A percentile compares a stretch with the other conserved stretches of the same genome.
Conservation (phyloP, 2,888 invertebrate species). For the Dinocampus coccinellae region DNA sequence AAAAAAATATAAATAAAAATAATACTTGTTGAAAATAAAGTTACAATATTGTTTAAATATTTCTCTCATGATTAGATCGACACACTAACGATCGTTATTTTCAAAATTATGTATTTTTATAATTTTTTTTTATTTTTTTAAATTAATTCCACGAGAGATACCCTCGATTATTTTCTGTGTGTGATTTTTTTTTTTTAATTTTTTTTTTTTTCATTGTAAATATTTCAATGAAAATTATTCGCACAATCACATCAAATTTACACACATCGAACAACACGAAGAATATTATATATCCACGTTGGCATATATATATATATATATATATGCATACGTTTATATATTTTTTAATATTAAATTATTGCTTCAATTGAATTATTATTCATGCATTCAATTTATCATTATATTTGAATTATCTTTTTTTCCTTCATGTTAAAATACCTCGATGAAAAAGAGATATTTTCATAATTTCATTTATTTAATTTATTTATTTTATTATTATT, state of each 20-base stretch:
- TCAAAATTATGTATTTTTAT: not conserved
- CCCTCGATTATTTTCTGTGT: not conserved
- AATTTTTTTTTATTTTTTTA: not conserved
- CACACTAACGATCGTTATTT: not conserved
- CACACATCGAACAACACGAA: not conserved
- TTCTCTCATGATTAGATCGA: not conserved
- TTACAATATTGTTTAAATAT: not conserved
- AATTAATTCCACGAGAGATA: not conserved
- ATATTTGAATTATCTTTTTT: no score
- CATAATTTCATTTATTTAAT: constrained; percentile 34
- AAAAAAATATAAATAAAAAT: not conserved
- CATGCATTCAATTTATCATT: no score
- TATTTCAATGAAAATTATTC: not conserved
- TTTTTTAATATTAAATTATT: constrained; percentile 18
- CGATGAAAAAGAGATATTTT: not conserved
- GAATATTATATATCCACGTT: not conserved
- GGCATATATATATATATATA: not conserved
- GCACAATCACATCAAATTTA: no score
- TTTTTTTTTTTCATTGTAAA: not conserved
- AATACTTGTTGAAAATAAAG: not conserved
- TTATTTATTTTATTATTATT: not conserved
- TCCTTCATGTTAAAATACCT: constrained; percentile 1
- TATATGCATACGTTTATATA: not conserved
- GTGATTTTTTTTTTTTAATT: not conserved
- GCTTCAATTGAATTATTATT: not conserved